Evolutionary conservation across 2,113 vertebrate genomes (phyloP).

Genomic region (Heptranchias perlo): DNA sequence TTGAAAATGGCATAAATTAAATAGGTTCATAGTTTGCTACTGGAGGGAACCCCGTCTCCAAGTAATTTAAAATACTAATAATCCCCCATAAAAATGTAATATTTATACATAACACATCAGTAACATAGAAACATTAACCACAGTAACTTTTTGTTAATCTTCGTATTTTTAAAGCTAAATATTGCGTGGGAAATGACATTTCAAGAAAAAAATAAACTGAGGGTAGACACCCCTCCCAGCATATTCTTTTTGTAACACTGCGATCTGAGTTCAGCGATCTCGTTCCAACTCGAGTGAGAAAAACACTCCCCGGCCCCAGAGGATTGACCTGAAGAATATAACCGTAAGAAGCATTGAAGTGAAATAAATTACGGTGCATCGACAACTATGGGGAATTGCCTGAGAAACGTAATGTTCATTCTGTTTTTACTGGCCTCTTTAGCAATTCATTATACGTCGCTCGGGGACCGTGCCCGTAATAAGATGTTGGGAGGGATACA

Average conservation of each 20-base stretch:
- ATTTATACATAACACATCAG: conserved; percentile 21
- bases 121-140: neutral
- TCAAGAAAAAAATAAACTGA: neutral
- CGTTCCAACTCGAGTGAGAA: neutral
- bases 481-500: conserved; percentile 79
- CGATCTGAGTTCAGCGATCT: neutral
- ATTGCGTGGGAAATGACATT: neutral
- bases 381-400: conserved; percentile 9
- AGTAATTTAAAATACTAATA: neutral
- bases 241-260: neutral
- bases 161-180: neutral
- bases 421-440: neutral
- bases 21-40: neutral
- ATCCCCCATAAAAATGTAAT: neutral
- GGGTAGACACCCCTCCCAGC: no score
- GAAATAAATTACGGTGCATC: neutral
- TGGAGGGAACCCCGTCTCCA: neutral
- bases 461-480: conserved; percentile 85
- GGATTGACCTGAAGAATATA: neutral
- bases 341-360: neutral
- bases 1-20: conserved; percentile 8
- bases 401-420: conserved; percentile 18
- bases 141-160: neutral
- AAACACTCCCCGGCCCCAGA: neutral
- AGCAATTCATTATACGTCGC: conserved; percentile 73